Percentiles rank a stretch among this genome's conserved stretches.
phyloP scores from a whole-genome alignment of 2,797 vertebrate genomes.

The Tokudaia tokunoshimensis region DNA sequence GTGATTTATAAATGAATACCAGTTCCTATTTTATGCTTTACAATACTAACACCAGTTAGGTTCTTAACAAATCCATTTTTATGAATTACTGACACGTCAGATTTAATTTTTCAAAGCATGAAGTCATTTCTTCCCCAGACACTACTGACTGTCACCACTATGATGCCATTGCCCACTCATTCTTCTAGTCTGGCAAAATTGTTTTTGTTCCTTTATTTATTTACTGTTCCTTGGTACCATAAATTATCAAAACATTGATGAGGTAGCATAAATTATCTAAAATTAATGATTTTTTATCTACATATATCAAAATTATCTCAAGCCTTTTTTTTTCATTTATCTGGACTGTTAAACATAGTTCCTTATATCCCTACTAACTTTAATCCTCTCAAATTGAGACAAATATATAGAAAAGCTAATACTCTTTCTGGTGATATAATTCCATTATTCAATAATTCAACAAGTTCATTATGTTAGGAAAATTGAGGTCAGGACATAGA shows the following conservation, averaged over 20 bases:
- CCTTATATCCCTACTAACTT: neutral
- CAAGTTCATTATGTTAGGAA: neutral
- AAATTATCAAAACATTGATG: conserved; percentile 10
- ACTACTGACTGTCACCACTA: conserved; percentile 22
- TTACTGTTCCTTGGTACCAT: neutral
- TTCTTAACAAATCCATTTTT: conserved; percentile 7
- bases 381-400: neutral
- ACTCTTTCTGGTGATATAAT: neutral
- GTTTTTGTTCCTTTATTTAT: neutral
- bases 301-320: neutral
- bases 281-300: conserved; percentile 1
- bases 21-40: neutral
- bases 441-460: conserved; percentile 20
- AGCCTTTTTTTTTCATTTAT: neutral
- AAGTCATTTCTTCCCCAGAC: neutral
- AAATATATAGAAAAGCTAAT: conserved; percentile 7
- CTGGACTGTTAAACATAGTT: neutral
- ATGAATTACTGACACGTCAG: conserved; percentile 44
- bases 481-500: neutral
- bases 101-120: conserved; percentile 41
- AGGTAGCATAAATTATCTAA: neutral
- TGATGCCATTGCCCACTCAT: neutral
- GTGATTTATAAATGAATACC: conserved; percentile 1
- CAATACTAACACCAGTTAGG: conserved; percentile 25
- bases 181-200: conserved; percentile 14